phyloP scores from a whole-genome alignment of 2,113 vertebrate species.

The human region GRCh38 chr4:129774001-129774500 shows the following conservation, averaged over 20 bases:
- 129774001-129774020: neutral
- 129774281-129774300: neutral
- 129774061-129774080: neutral
- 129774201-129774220: neutral
- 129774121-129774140: neutral
- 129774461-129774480: neutral
- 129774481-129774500: fast-evolving
- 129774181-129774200: neutral
- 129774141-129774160: neutral
- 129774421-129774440: neutral
- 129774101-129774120: neutral
- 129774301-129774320: neutral
- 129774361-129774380: neutral
- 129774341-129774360: neutral
- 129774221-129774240: neutral
- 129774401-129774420: neutral
- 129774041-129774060: neutral
- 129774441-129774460: neutral
- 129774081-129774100: neutral
- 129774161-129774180: neutral
- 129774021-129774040: neutral
- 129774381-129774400: neutral
- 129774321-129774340: neutral
- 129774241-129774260: neutral
- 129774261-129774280: neutral